Evolutionary conservation across 2,888 invertebrate genomes (phyloP).

Genomic region (Drosophila anceps): DNA sequence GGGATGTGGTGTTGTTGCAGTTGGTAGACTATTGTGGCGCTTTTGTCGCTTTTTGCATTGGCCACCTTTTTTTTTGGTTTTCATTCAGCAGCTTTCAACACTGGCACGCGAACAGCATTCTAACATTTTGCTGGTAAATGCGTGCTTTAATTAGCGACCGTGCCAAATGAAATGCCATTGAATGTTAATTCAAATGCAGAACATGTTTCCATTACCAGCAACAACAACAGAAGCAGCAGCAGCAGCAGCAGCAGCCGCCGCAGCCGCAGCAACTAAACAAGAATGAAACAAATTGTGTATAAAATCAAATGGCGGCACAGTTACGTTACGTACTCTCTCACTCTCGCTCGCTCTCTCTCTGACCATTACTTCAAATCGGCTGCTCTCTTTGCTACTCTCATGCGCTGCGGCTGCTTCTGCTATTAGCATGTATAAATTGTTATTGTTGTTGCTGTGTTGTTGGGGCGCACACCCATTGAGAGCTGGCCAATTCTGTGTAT

Average conservation of each 20-base stretch:
- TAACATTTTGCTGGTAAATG: slow-evolving; percentile 41
- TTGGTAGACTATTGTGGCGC: slow-evolving; percentile 24
- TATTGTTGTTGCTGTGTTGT: slow-evolving; percentile 55
- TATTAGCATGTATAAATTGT: slow-evolving; percentile 57
- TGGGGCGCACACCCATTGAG: slow-evolving; percentile 39
- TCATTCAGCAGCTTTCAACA: slow-evolving; percentile 26
- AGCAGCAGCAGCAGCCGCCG: slow-evolving; percentile 20
- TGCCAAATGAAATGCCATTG: slow-evolving; percentile 70
- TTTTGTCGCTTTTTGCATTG: slow-evolving; percentile 40
- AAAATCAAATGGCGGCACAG: slow-evolving; percentile 45
- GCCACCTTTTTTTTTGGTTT: slow-evolving; percentile 12
- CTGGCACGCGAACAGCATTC: slow-evolving; percentile 33
- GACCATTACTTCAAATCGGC: not conserved
- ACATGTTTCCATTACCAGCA: slow-evolving; percentile 64
- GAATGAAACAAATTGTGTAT: slow-evolving; percentile 32
- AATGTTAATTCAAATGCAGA: slow-evolving; percentile 71
- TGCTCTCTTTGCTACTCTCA: slow-evolving; percentile 25
- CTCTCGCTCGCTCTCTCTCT: not conserved
- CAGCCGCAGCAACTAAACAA: slow-evolving; percentile 27
- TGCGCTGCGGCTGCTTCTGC: slow-evolving; percentile 15
- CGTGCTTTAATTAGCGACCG: slow-evolving; percentile 62
- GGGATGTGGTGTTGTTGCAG: slow-evolving; percentile 20
- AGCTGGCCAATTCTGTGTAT: slow-evolving; percentile 40
- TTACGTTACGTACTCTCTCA: slow-evolving; percentile 12
- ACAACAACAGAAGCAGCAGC: slow-evolving; percentile 30